Evolutionary conservation across 2,113 vertebrate species (phyloP).

Genomic region (Cisticola juncidis): DNA sequence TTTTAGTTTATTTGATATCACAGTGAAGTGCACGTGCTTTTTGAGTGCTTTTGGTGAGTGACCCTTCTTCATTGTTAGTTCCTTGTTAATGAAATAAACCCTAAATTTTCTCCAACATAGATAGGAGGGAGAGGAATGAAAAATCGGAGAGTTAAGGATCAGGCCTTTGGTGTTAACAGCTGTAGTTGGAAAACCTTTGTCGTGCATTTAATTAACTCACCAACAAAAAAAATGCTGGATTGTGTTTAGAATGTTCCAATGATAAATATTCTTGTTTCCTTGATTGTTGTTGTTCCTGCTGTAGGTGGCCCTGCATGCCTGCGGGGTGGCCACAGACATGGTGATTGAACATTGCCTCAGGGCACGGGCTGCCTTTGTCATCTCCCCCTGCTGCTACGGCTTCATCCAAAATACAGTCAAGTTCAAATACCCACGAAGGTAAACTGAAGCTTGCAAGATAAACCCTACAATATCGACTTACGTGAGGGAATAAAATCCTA

Average conservation of each 20-base stretch:
- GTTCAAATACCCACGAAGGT: conserved; percentile 94
- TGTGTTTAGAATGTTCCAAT: background rate
- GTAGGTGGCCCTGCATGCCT: conserved; percentile 94
- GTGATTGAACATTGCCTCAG: conserved; percentile 89
- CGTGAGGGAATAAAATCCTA: background rate
- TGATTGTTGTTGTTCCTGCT: background rate
- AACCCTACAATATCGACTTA: background rate
- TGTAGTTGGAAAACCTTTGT: background rate
- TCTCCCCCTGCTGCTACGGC: conserved; percentile 95
- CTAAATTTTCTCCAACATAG: background rate
- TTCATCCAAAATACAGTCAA: conserved; percentile 96
- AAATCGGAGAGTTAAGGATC: background rate
- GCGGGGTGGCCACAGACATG: conserved; percentile 97
- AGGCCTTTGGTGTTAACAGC: background rate
- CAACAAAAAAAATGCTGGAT: background rate
- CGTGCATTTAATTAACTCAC: background rate
- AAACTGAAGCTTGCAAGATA: background rate
- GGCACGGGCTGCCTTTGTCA: conserved; percentile 83
- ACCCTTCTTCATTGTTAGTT: background rate
- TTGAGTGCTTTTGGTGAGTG: background rate
- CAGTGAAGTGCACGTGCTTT: background rate
- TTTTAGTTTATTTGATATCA: background rate
- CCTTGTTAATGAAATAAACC: background rate
- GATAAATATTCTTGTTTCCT: background rate
- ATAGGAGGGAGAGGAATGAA: background rate